These are phyloP conservation scores for Dendrocincla fuliginosa DNA, from an alignment of 2,797 vertebrate genomes.

Conservation along the genomic window DNA sequence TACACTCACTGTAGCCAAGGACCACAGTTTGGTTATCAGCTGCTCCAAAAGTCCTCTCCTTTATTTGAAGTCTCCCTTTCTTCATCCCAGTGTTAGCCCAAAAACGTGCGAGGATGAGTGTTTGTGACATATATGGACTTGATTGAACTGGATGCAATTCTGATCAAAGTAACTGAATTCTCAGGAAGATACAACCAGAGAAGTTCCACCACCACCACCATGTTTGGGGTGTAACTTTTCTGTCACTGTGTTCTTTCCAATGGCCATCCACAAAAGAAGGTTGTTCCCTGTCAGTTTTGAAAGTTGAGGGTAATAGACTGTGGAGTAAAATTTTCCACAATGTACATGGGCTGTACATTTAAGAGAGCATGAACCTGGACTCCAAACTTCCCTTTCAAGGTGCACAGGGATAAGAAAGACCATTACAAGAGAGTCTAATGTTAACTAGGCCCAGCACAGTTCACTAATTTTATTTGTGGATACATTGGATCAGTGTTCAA, in stretches of 20 bases:
- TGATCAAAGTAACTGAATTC: neutral
- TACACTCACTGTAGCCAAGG: accelerated
- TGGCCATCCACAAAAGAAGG: neutral
- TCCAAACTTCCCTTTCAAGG: neutral
- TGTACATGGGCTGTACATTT: neutral
- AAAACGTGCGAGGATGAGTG: neutral
- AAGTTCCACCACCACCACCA: neutral
- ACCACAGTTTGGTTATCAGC: neutral
- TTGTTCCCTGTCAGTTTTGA: neutral
- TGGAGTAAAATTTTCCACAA: neutral
- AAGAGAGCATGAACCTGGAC: too few species aligned
- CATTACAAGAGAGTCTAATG: neutral
- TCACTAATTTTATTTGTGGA: neutral
- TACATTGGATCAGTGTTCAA: neutral
- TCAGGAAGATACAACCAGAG: neutral
- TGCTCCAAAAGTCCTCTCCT: neutral
- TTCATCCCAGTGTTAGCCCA: accelerated
- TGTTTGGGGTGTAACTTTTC: neutral
- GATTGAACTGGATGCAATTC: neutral
- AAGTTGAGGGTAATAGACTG: too few species aligned
- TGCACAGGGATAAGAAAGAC: neutral
- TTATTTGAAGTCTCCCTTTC: neutral
- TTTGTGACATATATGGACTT: neutral
- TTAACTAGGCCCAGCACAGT: neutral
- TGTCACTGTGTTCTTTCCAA: neutral